These are phyloP conservation scores for Malacoraja senta DNA, from an alignment of 2,797 vertebrate species.

Conservation along the genomic window DNA sequence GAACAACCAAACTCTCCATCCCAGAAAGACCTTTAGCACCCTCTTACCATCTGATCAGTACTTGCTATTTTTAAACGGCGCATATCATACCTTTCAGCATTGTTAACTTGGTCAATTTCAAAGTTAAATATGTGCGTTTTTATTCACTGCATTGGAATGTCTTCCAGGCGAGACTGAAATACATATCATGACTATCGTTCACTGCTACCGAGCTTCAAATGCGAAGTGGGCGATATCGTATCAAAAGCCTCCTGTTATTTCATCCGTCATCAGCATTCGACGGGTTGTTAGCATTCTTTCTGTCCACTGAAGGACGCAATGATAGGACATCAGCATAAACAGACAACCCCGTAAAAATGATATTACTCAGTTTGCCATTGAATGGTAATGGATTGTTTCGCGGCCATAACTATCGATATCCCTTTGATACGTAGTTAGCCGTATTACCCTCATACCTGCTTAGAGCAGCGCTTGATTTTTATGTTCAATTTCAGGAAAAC, in stretches of 20 bases:
- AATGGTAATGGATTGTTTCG: background rate
- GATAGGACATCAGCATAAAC: background rate
- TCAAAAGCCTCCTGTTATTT: conserved; percentile 13
- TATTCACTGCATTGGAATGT: background rate
- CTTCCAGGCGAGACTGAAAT: background rate
- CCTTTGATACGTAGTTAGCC: background rate
- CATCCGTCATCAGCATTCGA: conserved; percentile 4
- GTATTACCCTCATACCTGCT: background rate
- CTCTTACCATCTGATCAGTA: background rate
- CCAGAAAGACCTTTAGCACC: background rate
- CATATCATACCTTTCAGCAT: background rate
- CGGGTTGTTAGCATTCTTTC: background rate
- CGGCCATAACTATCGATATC: background rate
- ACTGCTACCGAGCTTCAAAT: background rate
- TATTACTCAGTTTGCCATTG: background rate
- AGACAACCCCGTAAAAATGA: conserved; percentile 12
- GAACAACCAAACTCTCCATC: background rate
- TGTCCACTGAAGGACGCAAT: background rate
- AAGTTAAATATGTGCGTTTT: background rate
- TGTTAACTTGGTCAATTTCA: background rate
- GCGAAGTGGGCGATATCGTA: background rate
- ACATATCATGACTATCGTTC: background rate
- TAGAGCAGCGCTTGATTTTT: background rate
- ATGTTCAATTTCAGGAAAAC: background rate
- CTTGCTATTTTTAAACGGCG: background rate